Evolutionary conservation across 2,113 vertebrate species (phyloP).

Genomic region (Pelobates fuscus): DNA sequence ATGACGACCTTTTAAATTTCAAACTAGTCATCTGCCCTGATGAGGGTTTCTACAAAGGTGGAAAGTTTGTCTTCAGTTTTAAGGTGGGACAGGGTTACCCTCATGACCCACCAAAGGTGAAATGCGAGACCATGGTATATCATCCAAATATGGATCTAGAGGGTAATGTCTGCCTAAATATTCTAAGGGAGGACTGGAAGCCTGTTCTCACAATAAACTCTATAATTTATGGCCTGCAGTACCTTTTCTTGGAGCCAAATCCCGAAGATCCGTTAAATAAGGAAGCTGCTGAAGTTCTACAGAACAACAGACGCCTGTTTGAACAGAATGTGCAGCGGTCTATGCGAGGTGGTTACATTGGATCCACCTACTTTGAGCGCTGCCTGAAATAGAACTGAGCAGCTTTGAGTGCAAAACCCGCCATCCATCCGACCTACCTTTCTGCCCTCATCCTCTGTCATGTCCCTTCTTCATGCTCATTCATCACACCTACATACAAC

Average conservation of each 20-base stretch:
- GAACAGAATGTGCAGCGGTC: slow-evolving; percentile 92
- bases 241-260: slow-evolving; percentile 96
- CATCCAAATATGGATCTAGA: slow-evolving; percentile 98
- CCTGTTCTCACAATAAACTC: slow-evolving; percentile 95
- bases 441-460: slow-evolving; percentile 42
- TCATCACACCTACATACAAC: slow-evolving; percentile 10
- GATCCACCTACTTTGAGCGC: slow-evolving; percentile 91
- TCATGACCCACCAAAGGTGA: slow-evolving; percentile 95
- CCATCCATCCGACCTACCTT: slow-evolving; percentile 54
- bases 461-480: slow-evolving; percentile 16
- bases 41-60: slow-evolving; percentile 94
- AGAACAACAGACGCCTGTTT: slow-evolving; percentile 89
- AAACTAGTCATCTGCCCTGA: slow-evolving; percentile 95
- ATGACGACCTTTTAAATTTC: slow-evolving; percentile 94
- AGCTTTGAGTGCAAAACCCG: slow-evolving; percentile 42
- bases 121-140: slow-evolving; percentile 97
- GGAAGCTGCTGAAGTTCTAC: slow-evolving; percentile 89
- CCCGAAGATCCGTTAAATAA: slow-evolving; percentile 90
- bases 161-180: slow-evolving; percentile 97
- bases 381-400: slow-evolving; percentile 83
- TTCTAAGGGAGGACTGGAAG: slow-evolving; percentile 98
- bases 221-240: slow-evolving; percentile 97
- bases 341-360: slow-evolving; percentile 87
- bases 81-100: slow-evolving; percentile 97
- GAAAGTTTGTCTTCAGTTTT: slow-evolving; percentile 95